Evolutionary conservation across 2,113 vertebrate genomes (phyloP).

Genomic region (Semnornis frantzii): DNA sequence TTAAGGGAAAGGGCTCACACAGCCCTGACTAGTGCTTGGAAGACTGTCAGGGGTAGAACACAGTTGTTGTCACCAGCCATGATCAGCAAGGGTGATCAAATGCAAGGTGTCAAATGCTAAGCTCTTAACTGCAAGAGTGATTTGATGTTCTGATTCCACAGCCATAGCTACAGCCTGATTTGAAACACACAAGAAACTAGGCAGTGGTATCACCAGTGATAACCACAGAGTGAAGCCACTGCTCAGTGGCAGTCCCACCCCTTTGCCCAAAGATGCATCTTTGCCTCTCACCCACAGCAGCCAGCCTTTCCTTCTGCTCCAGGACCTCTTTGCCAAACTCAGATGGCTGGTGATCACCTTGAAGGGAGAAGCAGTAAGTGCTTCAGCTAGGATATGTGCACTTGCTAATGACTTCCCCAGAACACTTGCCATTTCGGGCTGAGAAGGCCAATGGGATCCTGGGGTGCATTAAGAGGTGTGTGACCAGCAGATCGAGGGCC

Average conservation of each 20-base stretch:
- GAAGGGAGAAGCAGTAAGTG: not conserved
- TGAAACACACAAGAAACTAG: fast-evolving
- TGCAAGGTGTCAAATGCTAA: not conserved
- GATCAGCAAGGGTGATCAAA: not conserved
- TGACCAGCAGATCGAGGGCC: too few species aligned
- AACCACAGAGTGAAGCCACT: not conserved
- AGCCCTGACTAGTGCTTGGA: not conserved
- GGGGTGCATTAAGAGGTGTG: too few species aligned
- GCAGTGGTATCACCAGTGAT: not conserved
- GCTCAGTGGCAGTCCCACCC: not conserved
- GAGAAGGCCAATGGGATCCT: too few species aligned
- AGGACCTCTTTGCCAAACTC: not conserved
- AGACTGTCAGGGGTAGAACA: not conserved
- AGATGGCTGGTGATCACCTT: not conserved
- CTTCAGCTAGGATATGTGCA: not conserved
- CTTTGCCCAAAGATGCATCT: not conserved
- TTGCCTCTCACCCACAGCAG: fast-evolving
- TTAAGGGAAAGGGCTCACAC: not conserved
- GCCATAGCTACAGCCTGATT: not conserved
- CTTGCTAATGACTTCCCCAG: not conserved
- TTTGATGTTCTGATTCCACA: not conserved
- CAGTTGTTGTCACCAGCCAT: not conserved
- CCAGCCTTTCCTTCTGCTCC: not conserved
- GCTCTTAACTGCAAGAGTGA: not conserved
- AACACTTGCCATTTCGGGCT: not conserved